Conservation (phyloP, 2,113 vertebrate genomes). For the Rhinoderma darwinii region DNA sequence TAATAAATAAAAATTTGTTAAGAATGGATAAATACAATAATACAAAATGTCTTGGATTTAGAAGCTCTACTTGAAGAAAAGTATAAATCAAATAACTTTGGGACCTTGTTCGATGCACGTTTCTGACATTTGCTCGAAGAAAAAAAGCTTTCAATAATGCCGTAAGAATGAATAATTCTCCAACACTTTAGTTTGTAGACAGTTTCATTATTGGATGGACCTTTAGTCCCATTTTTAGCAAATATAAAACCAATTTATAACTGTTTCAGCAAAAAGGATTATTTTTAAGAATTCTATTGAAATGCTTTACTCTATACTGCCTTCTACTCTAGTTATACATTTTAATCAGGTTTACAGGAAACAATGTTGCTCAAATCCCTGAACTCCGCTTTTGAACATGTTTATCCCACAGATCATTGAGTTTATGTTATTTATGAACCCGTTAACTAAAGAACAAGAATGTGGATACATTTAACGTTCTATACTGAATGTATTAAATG, state of each 20-base stretch:
- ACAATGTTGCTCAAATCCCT: background rate
- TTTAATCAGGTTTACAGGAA: background rate
- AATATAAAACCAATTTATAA: background rate
- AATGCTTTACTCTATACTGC: background rate
- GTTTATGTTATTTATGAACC: background rate
- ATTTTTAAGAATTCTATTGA: background rate
- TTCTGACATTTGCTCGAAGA: background rate
- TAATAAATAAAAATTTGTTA: constrained; percentile 30
- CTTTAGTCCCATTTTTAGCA: background rate
- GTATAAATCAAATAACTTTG: background rate
- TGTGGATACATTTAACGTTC: background rate
- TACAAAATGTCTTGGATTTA: background rate
- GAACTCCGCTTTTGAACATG: background rate
- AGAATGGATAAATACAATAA: background rate
- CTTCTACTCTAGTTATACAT: background rate
- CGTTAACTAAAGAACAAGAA: background rate
- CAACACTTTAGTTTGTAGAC: background rate
- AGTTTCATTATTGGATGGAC: background rate
- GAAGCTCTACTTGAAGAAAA: background rate
- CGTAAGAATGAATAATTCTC: background rate
- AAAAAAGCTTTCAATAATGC: background rate
- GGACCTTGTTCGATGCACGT: background rate
- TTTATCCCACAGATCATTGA: constrained; percentile 12
- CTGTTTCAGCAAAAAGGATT: background rate
- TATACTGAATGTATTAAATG: background rate